These are phyloP conservation scores for Babyrousa celebensis DNA, from an alignment of 2,797 vertebrate species.

Conservation along the genomic window DNA sequence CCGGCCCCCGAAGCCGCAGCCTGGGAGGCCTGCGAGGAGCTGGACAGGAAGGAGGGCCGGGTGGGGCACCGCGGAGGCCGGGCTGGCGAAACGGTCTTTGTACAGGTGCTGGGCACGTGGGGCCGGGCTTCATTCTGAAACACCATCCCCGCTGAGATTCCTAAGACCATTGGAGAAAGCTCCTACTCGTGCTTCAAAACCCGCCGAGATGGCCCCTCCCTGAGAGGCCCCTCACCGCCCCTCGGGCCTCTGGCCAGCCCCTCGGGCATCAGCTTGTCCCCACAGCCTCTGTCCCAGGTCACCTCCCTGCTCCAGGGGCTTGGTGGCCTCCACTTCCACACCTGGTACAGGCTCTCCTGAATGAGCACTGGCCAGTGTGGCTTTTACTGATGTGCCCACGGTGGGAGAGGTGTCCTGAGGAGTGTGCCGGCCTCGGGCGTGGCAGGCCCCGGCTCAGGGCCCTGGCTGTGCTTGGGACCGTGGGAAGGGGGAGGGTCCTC, in stretches of 20 bases:
- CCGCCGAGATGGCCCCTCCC: not conserved
- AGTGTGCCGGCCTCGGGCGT: no score
- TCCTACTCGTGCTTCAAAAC: not conserved
- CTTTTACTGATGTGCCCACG: not conserved
- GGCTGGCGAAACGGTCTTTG: no score
- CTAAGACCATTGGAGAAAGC: not conserved
- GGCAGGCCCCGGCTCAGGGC: no score
- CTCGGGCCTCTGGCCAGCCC: no score
- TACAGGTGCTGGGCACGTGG: not conserved
- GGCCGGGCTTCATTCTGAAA: not conserved
- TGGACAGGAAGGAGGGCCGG: not conserved
- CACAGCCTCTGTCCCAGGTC: not conserved
- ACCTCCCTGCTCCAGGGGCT: not conserved
- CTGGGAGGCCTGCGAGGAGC: no score
- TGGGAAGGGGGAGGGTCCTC: no score
- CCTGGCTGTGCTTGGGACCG: no score
- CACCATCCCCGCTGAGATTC: not conserved
- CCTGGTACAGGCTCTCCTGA: not conserved
- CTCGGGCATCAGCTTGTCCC: no score
- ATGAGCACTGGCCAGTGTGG: not conserved
- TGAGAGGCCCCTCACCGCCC: no score
- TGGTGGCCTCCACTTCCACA: fast-evolving
- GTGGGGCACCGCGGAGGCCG: not conserved
- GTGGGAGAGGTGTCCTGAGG: not conserved
- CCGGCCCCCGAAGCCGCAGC: no score